A percentile compares a stretch with the other conserved stretches of the same genome.
Conservation (phyloP, 2,113 vertebrate species). For the Etia nguti region DNA sequence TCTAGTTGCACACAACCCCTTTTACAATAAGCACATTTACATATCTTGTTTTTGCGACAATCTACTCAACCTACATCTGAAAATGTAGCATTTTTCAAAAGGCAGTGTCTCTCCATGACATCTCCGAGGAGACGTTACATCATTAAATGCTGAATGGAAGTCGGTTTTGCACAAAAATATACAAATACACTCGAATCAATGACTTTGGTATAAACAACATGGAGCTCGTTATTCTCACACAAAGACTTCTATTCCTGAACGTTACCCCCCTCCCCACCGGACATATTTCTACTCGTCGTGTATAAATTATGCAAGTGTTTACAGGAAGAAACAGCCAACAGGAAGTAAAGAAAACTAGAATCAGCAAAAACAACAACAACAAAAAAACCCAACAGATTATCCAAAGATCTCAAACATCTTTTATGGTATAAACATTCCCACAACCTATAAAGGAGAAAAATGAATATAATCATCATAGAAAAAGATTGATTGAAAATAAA, state of each 20-base stretch:
- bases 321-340: not conserved
- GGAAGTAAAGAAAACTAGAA: not conserved
- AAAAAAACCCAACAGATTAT: not conserved
- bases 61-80: conserved; percentile 38
- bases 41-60: not conserved
- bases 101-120: conserved; percentile 36
- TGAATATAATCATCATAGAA: not conserved
- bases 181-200: conserved; percentile 28
- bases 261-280: conserved; percentile 13
- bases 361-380: not conserved
- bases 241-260: conserved; percentile 16
- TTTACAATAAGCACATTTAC: conserved; percentile 40
- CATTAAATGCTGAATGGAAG: conserved; percentile 41
- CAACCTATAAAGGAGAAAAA: not conserved
- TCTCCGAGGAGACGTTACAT: conserved; percentile 7
- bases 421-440: not conserved
- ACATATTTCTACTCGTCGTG: not conserved
- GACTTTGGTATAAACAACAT: conserved; percentile 75
- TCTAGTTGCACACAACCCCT: conserved; percentile 66
- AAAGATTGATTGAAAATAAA: not conserved
- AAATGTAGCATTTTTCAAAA: conserved; percentile 51
- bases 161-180: conserved; percentile 23
- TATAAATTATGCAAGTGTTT: conserved; percentile 26
- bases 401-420: not conserved
- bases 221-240: not conserved